Evolutionary conservation across 2,888 invertebrate species (phyloP).

Genomic region (Hydriomena furcata): DNA sequence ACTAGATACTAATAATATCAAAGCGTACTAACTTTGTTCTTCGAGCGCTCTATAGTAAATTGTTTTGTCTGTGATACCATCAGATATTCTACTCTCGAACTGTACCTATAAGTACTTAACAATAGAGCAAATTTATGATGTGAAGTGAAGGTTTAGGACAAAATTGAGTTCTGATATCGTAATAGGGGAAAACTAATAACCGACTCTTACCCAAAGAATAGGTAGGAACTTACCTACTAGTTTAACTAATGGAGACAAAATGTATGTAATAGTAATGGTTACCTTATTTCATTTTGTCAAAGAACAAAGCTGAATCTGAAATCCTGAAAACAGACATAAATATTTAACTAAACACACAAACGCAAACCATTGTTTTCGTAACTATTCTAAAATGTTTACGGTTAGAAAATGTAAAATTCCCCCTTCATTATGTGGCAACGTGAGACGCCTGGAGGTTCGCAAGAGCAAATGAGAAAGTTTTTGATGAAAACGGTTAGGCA

Average conservation of each 20-base stretch:
- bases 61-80: not conserved
- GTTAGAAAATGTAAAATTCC: too few species aligned
- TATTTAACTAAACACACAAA: not conserved
- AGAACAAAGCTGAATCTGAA: too few species aligned
- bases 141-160: constrained; percentile 17
- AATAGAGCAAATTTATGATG: constrained; percentile 8
- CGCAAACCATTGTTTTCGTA: not conserved
- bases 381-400: not conserved
- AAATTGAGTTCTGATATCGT: constrained; percentile 13
- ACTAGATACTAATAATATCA: too few species aligned
- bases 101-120: constrained; percentile 3
- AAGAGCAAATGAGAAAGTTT: constrained; percentile 1
- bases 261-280: too few species aligned
- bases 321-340: too few species aligned
- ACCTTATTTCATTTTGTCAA: too few species aligned
- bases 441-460: constrained; percentile 2
- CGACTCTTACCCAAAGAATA: not conserved
- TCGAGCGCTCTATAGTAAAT: not conserved
- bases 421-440: not conserved
- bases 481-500: not conserved
- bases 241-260: too few species aligned
- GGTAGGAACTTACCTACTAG: too few species aligned
- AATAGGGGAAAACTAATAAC: not conserved
- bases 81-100: constrained; percentile 2
- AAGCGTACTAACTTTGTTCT: too few species aligned